Evolutionary conservation across 2,888 invertebrate species (phyloP).

Genomic region (Andrena camellia): DNA sequence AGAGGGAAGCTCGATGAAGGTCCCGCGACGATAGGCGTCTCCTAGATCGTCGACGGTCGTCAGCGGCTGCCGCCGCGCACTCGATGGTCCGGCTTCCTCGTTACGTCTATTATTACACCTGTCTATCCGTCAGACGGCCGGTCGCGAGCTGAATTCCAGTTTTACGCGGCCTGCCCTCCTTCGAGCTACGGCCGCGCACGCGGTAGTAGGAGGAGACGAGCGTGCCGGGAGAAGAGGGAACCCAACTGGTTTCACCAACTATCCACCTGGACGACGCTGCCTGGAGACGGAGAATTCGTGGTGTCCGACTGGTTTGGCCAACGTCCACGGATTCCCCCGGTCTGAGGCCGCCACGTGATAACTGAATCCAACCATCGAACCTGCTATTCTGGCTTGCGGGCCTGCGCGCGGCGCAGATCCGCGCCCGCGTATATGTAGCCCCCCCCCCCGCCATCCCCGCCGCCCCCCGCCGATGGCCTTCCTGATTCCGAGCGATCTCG

Average conservation of each 20-base stretch:
- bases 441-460: background rate
- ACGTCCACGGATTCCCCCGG: constrained; percentile 62
- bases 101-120: constrained; percentile 83
- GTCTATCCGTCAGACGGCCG: constrained; percentile 74
- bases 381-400: constrained; percentile 63
- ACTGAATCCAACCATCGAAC: constrained; percentile 69
- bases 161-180: constrained; percentile 73
- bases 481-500: constrained; percentile 46
- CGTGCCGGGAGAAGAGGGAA: constrained; percentile 67
- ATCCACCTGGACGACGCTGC: constrained; percentile 66
- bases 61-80: constrained; percentile 30
- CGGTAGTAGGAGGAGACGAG: constrained; percentile 72
- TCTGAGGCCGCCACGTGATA: constrained; percentile 59
- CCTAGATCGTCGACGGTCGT: background rate
- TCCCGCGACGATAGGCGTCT: background rate
- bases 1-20: background rate
- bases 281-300: constrained; percentile 70
- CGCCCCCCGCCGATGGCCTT: constrained; percentile 50
- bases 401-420: constrained; percentile 28
- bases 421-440: constrained; percentile 13
- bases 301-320: constrained; percentile 73
- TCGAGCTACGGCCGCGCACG: constrained; percentile 36
- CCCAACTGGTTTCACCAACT: constrained; percentile 71
- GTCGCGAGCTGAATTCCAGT: constrained; percentile 78
- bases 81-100: constrained; percentile 75